Base-by-base conservation (phyloP, 2,888 invertebrate genomes). In the Lissonota sp. region DNA sequence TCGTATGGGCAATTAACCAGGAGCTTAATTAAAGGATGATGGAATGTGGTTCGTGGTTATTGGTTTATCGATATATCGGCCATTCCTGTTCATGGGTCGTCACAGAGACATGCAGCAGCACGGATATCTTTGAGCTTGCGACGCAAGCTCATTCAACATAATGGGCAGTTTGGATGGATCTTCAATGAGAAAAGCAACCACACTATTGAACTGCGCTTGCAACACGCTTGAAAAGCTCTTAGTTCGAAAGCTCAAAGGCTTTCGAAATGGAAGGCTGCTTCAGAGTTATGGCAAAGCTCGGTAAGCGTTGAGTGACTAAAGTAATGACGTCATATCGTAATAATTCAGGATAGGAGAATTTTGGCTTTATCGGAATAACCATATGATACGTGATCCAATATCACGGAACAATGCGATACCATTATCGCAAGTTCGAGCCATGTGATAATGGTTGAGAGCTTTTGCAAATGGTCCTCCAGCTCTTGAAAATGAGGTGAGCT, bases 281-380 rank as follows among this genome's bases (percentile, higher is more conserved):
- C 75, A 82, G 73, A 82, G 80, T 53, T 78, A 67, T 66, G 51
- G 81, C 80, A 76, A 67, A 67, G 40, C 60, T 51, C 44, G 46
- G 53, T 16, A 70, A 10, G 64, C 58, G 12, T 37, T 40, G 16
- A 64, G 70, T 58, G 75, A 80, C 83, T 57, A 62, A 53, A 70
- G 57, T 16, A 66, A 10, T 37, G 8, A 12, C 49, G 58, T 14
- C 51, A 46, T 46, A 64, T 83, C 79, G 63, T 84, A 83, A 82
- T 85, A 86, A 86, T 86, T 82, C 81, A 63, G 72, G 83, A 79
- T 58, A 67, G 74, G 55, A 64, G 55, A 64, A 72, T 60, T 39
- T 57, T 72, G 53, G 85, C 80, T 83, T 86, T 77, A 84, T 82
- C 85, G 67, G 79, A 83, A 72, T 74, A 78, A 76, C 79, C 70